Evolutionary conservation across 2,113 vertebrate species (phyloP), one percentile per base, ranked within the genome.

Genomic region (Halichoerus grypus): DNA sequence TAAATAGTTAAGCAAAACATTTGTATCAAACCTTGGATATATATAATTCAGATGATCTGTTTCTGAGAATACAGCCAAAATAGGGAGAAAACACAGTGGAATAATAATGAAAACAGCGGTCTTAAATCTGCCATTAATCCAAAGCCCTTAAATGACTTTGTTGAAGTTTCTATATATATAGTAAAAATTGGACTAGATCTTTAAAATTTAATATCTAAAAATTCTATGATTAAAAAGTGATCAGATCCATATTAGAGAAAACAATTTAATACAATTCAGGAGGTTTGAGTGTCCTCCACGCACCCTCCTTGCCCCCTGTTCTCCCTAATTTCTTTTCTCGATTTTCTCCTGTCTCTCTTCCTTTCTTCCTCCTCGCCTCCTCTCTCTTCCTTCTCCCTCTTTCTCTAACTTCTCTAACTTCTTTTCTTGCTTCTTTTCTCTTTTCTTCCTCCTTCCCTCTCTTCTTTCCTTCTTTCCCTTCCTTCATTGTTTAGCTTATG

Each of bases 191-290:
- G 63, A 87, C 11, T 74, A 65, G 5, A 16, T 31, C 31, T 88
- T 36, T 72, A 63, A 94, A 87, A 49, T 46, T 91, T 4, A 69
- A 14, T 67, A 83, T 95, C 26, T 82, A 33, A 88, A 72, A 97
- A 55, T 82, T 89, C 22, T 49, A 19, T 81, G 18, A 42, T 88
- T 86, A 63, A 55, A 93, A 55, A 55, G 39, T 33, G 85, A 80
- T n/a, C 26, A 65, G 36, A 53, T 67, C 7, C 33, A 51, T 59
- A 88, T 22, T 51, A 92, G 8, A n/a, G 9, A 67, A 90, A 91
- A 31, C 5, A n/a, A 67, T 67, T 26, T 92, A 63, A 83, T 65
- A 42, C 26, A 42, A 5, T 36, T n/a, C 33, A 81, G 51, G 46
- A 57, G 72, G 71, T 57, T 46, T 18, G 4, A 51, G 22, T 61